Conservation (phyloP, 2,797 vertebrate genomes). For the Morus bassanus region DNA sequence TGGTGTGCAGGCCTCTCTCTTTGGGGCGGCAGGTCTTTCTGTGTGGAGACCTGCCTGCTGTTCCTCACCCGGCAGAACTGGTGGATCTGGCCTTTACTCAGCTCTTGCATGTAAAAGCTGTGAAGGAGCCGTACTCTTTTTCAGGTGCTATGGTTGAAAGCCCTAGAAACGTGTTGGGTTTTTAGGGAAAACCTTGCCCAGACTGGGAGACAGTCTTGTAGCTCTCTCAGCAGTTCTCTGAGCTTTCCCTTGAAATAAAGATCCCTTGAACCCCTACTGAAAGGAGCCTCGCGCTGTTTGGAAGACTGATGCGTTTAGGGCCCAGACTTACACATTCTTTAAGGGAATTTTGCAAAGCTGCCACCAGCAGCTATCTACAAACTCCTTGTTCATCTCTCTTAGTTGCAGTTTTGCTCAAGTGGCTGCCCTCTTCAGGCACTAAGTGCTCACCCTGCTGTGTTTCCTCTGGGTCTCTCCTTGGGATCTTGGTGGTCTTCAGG, state of each 20-base stretch:
- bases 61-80: not conserved
- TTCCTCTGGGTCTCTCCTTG: not conserved
- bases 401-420: not conserved
- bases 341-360: not conserved
- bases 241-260: not conserved
- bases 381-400: not conserved
- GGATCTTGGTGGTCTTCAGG: not conserved
- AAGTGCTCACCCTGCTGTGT: not conserved
- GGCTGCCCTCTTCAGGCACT: not conserved
- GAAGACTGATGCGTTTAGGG: not conserved
- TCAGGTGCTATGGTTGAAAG: not conserved
- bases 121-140: not conserved
- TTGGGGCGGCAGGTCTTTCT: not conserved
- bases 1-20: not conserved
- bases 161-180: not conserved
- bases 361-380: not conserved
- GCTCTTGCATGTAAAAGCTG: rapidly evolving
- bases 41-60: not conserved
- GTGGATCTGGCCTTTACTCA: not conserved
- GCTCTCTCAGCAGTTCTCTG: not conserved
- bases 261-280: not conserved
- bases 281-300: rapidly evolving
- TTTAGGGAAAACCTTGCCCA: not conserved
- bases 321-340: rapidly evolving
- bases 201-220: not conserved